phyloP scores from a whole-genome alignment of 1,140 invertebrate genomes.

The Pseudomyrmex dendroicus region DNA sequence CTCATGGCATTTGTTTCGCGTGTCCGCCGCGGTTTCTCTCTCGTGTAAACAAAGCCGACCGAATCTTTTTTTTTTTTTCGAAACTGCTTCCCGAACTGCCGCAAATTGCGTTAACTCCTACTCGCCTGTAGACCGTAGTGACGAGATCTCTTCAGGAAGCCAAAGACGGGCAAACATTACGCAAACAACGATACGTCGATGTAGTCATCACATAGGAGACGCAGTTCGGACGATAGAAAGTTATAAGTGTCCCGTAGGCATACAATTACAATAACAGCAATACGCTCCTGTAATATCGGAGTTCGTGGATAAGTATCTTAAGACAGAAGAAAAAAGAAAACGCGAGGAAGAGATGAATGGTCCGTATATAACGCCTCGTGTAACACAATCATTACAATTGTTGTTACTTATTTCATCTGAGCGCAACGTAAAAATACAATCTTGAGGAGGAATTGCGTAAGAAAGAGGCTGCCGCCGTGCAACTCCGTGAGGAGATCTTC shows the following conservation, averaged over 20 bases:
- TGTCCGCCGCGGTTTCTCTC: slow-evolving; percentile 26
- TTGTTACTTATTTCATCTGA: slow-evolving; percentile 47
- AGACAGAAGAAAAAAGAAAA: slow-evolving; percentile 15
- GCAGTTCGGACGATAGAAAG: slow-evolving; percentile 60
- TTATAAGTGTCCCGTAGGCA: slow-evolving; percentile 38
- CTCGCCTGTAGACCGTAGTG: not conserved
- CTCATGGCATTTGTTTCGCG: slow-evolving; percentile 41
- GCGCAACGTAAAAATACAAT: slow-evolving; percentile 13
- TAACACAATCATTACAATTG: slow-evolving; percentile 48
- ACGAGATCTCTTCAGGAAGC: slow-evolving; percentile 53
- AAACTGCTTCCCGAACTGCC: slow-evolving; percentile 40
- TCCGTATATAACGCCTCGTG: not conserved
- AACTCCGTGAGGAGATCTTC: not conserved
- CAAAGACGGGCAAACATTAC: slow-evolving; percentile 54
- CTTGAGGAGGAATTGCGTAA: slow-evolving; percentile 23
- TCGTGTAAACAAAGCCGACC: slow-evolving; percentile 17
- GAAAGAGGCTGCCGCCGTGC: not conserved
- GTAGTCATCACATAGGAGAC: slow-evolving; percentile 55
- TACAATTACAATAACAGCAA: slow-evolving; percentile 54
- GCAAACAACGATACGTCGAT: slow-evolving; percentile 56
- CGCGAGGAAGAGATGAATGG: slow-evolving; percentile 22
- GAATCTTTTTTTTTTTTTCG: slow-evolving; percentile 13
- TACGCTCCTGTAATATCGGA: slow-evolving; percentile 47
- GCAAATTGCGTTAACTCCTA: slow-evolving; percentile 53
- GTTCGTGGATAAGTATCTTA: slow-evolving; percentile 1